Percentiles rank a stretch among this genome's conserved stretches.
These are phyloP conservation scores for Neodontobutis hainanensis DNA, from an alignment of 2,113 vertebrate genomes.

Conservation along the genomic window DNA sequence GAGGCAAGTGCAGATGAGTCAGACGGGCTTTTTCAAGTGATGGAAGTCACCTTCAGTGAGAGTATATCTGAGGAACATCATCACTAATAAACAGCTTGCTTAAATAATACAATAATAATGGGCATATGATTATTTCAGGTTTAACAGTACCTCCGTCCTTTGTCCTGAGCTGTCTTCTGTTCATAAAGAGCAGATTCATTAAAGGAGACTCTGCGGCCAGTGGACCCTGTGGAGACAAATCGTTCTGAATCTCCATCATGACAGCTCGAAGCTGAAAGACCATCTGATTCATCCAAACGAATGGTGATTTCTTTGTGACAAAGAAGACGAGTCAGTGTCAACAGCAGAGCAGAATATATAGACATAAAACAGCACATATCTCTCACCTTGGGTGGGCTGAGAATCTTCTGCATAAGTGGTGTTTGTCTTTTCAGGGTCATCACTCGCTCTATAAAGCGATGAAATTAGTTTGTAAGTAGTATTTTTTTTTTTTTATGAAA, in stretches of 20 bases:
- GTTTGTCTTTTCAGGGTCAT: conserved; percentile 95
- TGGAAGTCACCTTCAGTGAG: conserved; percentile 97
- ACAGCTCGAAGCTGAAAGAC: conserved; percentile 80
- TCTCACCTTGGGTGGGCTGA: conserved; percentile 88
- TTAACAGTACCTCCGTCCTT: conserved; percentile 86
- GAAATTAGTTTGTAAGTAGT: conserved; percentile 12
- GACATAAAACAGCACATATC: neutral
- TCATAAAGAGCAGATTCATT: conserved; percentile 93
- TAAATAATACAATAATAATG: neutral
- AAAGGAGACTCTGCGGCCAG: conserved; percentile 92
- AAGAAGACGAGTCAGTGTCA: conserved; percentile 5
- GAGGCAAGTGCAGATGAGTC: conserved; percentile 86
- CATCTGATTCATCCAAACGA: conserved; percentile 87
- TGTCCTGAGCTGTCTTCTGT: conserved; percentile 88
- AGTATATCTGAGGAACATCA: conserved; percentile 84
- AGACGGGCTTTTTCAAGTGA: conserved; percentile 96
- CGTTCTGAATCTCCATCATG: conserved; percentile 85
- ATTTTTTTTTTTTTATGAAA: neutral
- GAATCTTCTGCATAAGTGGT: conserved; percentile 92
- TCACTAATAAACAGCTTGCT: neutral
- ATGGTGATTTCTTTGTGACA: conserved; percentile 84
- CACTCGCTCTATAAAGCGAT: conserved; percentile 82
- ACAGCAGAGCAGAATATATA: neutral
- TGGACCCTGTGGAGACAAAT: conserved; percentile 86
- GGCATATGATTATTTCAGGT: neutral